Conservation (phyloP, 2,797 vertebrate species). For the Vespertilio murinus region DNA sequence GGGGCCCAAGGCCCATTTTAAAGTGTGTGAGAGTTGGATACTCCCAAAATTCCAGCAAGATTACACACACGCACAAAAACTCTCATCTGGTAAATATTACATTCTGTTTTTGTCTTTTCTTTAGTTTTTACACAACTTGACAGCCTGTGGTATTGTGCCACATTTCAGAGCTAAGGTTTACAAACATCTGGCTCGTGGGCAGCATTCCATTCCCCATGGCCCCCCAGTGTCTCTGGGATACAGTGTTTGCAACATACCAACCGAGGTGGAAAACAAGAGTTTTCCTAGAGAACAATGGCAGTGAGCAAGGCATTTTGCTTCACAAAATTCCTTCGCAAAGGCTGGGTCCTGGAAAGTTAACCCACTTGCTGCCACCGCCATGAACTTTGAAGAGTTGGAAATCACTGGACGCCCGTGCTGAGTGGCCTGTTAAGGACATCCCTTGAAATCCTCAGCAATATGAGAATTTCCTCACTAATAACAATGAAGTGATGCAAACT, state of each 20-base stretch:
- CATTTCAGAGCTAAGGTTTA: constrained; percentile 88
- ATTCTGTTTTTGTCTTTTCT: constrained; percentile 89
- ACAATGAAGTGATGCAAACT: neutral
- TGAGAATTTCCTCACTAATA: neutral
- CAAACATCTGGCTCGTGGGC: constrained; percentile 86
- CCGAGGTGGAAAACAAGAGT: constrained; percentile 81
- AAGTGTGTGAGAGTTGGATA: constrained; percentile 93
- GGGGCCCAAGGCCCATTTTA: constrained; percentile 87
- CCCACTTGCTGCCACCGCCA: neutral
- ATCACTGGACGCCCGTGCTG: neutral
- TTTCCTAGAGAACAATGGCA: constrained; percentile 79
- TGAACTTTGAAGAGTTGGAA: neutral
- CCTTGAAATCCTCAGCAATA: neutral
- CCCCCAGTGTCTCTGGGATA: constrained; percentile 78
- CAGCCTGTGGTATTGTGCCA: constrained; percentile 88
- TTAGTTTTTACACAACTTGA: constrained; percentile 89
- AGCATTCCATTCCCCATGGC: constrained; percentile 82
- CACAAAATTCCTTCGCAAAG: constrained; percentile 64
- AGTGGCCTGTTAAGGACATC: constrained; percentile 32
- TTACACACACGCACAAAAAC: constrained; percentile 89
- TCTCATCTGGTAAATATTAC: constrained; percentile 95
- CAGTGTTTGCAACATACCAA: constrained; percentile 79
- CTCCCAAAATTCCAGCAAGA: constrained; percentile 93
- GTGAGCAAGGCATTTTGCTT: constrained; percentile 49
- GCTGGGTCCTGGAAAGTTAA: constrained; percentile 29